phyloP scores from a whole-genome alignment of 1,140 invertebrate genomes.

The Tetraneura akinire region DNA sequence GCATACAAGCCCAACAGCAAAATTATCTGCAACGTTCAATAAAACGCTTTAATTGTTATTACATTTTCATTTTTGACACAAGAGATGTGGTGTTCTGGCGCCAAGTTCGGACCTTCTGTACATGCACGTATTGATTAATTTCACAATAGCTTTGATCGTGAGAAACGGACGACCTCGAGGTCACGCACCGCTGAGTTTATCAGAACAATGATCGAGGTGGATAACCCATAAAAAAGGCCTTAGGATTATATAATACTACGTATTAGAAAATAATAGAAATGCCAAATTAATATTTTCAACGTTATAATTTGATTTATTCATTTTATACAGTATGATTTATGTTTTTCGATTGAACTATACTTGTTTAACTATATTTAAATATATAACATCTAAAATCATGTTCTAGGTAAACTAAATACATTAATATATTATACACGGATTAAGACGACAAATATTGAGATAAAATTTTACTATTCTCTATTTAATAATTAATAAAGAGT shows the following conservation, averaged over 20 bases:
- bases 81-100: not conserved
- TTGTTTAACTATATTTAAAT: no score
- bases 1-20: not conserved
- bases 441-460: no score
- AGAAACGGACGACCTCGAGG: constrained; percentile 24
- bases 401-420: no score
- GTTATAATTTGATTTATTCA: no score
- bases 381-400: no score
- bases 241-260: not conserved
- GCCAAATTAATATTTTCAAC: not conserved
- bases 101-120: not conserved
- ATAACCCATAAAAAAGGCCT: constrained; percentile 30
- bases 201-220: constrained; percentile 39
- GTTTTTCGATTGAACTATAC: no score
- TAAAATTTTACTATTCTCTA: no score
- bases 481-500: no score
- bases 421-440: no score
- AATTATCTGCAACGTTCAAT: not conserved
- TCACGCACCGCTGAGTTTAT: not conserved
- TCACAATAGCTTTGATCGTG: constrained; percentile 35
- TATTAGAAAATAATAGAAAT: not conserved
- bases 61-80: constrained; percentile 1
- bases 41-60: not conserved
- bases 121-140: constrained; percentile 5
- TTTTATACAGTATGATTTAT: no score